A percentile compares a stretch with the other conserved stretches of the same genome.
Evolutionary conservation across 2,888 invertebrate genomes (phyloP).

Genomic region (Drosophila meridionalis): DNA sequence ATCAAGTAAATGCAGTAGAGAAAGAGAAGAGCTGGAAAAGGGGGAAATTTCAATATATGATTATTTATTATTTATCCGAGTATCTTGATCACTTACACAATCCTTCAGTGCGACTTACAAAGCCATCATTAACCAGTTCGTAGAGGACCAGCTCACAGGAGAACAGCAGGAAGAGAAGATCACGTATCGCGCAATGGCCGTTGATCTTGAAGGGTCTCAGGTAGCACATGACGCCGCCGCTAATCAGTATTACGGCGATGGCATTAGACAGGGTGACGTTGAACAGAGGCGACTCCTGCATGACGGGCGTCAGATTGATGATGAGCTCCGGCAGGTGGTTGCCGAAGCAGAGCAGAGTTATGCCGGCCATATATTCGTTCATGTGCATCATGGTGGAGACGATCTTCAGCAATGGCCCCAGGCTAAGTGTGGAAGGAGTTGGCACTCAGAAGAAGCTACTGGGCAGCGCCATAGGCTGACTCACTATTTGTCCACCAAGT

Average conservation of each 20-base stretch:
- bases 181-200: constrained; percentile 36
- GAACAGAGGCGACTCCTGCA: constrained; percentile 41
- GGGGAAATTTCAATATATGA: too few species aligned
- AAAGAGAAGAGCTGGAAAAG: constrained; percentile 1
- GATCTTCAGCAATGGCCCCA: constrained; percentile 19
- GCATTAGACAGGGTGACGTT: constrained; percentile 40
- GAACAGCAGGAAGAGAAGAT: constrained; percentile 51
- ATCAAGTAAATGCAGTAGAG: constrained; percentile 38
- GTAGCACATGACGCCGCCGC: constrained; percentile 50
- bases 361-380: constrained; percentile 61
- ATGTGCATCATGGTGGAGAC: constrained; percentile 37
- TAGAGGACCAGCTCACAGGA: constrained; percentile 19
- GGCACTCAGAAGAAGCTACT: background rate
- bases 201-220: constrained; percentile 56
- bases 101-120: constrained; percentile 17
- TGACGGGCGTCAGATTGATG: constrained; percentile 53
- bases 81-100: constrained; percentile 15
- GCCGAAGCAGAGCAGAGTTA: constrained; percentile 47
- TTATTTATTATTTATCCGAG: too few species aligned
- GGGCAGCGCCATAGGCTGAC: background rate
- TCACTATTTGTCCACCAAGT: constrained; percentile 29
- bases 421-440: background rate
- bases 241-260: constrained; percentile 40
- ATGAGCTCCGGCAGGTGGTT: constrained; percentile 50
- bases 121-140: background rate